Evolutionary conservation across 2,113 vertebrate species (phyloP).

Genomic region (Cochlearius cochlearius): DNA sequence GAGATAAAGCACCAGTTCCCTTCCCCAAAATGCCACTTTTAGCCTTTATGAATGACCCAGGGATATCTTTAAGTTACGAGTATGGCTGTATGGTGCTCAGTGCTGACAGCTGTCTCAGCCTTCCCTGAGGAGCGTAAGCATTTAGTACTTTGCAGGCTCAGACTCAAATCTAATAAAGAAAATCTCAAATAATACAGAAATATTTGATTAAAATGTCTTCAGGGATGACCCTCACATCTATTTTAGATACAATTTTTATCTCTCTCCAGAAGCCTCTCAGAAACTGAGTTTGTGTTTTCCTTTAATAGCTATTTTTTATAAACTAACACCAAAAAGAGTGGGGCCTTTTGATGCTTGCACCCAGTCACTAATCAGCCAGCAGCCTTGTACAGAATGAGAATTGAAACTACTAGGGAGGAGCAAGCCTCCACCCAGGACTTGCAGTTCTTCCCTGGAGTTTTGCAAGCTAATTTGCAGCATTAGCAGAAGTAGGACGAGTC

Average conservation of each 20-base stretch:
- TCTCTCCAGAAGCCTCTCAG: background rate
- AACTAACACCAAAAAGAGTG: background rate
- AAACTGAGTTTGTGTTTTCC: background rate
- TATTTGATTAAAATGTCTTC: background rate
- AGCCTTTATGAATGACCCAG: background rate
- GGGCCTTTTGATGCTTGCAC: background rate
- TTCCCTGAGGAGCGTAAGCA: background rate
- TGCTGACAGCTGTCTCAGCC: background rate
- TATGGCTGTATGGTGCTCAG: background rate
- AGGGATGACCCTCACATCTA: background rate
- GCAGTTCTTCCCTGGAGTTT: background rate
- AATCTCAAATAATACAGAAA: background rate
- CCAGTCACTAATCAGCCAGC: background rate
- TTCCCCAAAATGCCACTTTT: background rate
- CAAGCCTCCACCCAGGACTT: background rate
- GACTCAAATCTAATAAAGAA: background rate
- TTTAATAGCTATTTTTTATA: background rate
- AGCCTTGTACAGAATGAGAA: background rate
- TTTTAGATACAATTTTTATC: background rate
- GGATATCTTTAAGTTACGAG: background rate
- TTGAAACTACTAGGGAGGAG: background rate
- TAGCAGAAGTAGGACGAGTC: background rate
- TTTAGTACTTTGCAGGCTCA: background rate
- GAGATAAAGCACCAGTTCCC: background rate
- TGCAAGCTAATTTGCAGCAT: background rate